A percentile compares a stretch with the other conserved stretches of the same genome.
Evolutionary conservation across 2,797 vertebrate genomes (phyloP).

Genomic region (Halcyon leucocephala): DNA sequence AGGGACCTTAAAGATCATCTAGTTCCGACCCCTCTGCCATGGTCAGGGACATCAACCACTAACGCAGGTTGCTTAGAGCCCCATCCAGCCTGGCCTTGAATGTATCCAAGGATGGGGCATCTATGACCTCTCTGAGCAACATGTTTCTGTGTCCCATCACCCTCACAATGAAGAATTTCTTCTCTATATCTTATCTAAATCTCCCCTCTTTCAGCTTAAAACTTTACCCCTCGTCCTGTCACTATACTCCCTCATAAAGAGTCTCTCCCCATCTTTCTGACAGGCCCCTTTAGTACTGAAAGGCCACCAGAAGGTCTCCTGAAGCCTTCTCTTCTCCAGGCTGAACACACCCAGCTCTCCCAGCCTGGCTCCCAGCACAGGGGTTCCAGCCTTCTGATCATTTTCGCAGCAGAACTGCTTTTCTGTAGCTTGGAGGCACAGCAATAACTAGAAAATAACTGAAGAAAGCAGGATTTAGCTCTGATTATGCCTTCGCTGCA

Average conservation of each 20-base stretch:
- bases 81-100: not conserved
- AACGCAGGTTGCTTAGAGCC: not conserved
- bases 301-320: too few relatives aligned
- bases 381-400: not conserved
- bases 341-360: too few relatives aligned
- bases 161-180: not conserved
- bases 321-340: too few relatives aligned
- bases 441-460: not conserved
- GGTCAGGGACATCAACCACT: not conserved
- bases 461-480: not conserved
- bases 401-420: not conserved
- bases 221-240: not conserved
- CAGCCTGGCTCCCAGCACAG: too few relatives aligned
- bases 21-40: not conserved
- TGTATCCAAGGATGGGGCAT: not conserved
- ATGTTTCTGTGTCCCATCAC: not conserved
- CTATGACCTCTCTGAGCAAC: not conserved
- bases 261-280: not conserved
- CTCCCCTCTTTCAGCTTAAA: not conserved
- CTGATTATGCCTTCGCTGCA: not conserved
- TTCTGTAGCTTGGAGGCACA: not conserved
- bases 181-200: not conserved
- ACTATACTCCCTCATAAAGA: not conserved
- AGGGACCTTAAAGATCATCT: not conserved
- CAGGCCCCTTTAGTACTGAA: too few relatives aligned